Conservation (phyloP, 2,113 vertebrate species). For the Candoia aspera region DNA sequence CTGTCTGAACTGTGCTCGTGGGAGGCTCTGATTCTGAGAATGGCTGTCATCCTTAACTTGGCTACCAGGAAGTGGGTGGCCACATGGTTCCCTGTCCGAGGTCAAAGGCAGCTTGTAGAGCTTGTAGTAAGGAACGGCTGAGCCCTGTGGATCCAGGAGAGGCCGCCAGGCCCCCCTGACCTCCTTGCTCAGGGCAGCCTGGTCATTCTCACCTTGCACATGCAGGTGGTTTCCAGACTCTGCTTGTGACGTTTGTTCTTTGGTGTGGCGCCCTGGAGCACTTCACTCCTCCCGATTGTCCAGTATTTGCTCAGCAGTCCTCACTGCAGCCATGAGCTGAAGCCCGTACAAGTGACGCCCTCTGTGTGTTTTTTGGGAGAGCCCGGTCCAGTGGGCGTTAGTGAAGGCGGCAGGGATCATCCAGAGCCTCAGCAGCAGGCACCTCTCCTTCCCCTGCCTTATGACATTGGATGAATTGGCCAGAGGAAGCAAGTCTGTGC, state of each 20-base stretch:
- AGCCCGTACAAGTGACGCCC: background rate
- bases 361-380: background rate
- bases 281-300: background rate
- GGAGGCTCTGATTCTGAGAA: background rate
- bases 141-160: background rate
- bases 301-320: background rate
- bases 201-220: background rate
- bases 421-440: background rate
- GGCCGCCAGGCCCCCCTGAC: too few species aligned
- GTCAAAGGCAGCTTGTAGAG: background rate
- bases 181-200: too few species aligned
- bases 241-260: background rate
- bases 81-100: background rate
- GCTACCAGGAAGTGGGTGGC: background rate
- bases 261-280: background rate
- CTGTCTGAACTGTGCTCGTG: background rate
- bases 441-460: background rate
- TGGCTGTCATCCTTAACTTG: accelerated
- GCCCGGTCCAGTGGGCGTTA: background rate
- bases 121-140: background rate
- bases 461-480: background rate
- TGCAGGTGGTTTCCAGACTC: background rate
- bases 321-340: background rate
- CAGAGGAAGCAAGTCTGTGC: background rate
- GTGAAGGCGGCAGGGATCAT: too few species aligned